These are phyloP conservation scores for Neotoma lepida DNA, from an alignment of 2,113 vertebrate species.

Conservation along the genomic window DNA sequence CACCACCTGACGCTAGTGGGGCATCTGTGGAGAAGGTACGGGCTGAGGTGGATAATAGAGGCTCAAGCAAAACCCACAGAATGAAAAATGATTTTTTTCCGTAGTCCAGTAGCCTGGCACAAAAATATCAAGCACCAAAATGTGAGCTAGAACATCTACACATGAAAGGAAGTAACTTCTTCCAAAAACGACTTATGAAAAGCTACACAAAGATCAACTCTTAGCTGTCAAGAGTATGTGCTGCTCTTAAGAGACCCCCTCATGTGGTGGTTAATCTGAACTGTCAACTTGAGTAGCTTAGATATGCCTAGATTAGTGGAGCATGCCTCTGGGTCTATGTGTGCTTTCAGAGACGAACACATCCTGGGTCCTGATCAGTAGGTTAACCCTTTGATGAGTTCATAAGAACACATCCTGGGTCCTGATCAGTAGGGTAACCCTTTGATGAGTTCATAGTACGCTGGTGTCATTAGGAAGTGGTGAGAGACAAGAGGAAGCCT, in stretches of 20 bases:
- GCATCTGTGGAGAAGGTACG: neutral
- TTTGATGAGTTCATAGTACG: neutral
- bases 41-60: neutral
- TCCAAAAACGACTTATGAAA: neutral
- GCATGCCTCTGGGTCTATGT: neutral
- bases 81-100: neutral
- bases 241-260: neutral
- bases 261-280: neutral
- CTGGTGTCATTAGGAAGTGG: neutral
- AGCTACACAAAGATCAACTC: neutral
- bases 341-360: neutral
- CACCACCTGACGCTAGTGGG: neutral
- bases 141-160: neutral
- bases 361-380: neutral
- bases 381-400: neutral
- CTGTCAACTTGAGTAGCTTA: neutral
- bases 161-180: neutral
- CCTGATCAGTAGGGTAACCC: neutral
- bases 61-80: neutral
- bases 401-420: no score
- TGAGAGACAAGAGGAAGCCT: neutral
- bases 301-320: neutral
- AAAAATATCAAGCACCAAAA: neutral
- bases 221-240: neutral
- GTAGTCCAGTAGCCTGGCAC: neutral